phyloP scores from a whole-genome alignment of 1,140 invertebrate species.

The Leguminivora glycinivorella region DNA sequence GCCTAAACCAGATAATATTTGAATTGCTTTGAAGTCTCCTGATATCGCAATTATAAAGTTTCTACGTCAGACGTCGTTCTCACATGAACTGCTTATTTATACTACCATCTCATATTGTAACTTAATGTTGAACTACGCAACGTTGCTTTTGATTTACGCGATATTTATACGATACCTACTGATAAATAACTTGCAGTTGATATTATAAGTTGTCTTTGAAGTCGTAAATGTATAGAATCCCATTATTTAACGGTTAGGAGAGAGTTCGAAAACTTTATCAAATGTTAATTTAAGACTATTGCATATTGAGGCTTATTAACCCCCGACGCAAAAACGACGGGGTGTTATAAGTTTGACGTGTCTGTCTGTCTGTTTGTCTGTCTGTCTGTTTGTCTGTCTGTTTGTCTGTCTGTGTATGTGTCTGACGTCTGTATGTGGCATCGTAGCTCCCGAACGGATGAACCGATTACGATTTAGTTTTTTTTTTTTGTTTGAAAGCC shows the following conservation, averaged over 20 bases:
- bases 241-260: slow-evolving; percentile 1
- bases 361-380: too few species aligned
- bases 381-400: too few species aligned
- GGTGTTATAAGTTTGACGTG: too few species aligned
- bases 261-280: slow-evolving; percentile 10
- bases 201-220: slow-evolving; percentile 6
- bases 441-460: too few species aligned
- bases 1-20: too few species aligned
- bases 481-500: too few species aligned
- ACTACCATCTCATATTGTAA: neutral
- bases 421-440: too few species aligned
- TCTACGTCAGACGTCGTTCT: neutral
- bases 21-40: neutral
- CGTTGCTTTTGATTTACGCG: neutral
- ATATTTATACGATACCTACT: neutral
- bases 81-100: neutral
- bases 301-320: neutral
- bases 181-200: neutral
- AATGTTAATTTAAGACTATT: slow-evolving; percentile 13
- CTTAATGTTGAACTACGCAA: neutral
- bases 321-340: too few species aligned
- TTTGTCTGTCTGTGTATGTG: too few species aligned
- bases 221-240: slow-evolving; percentile 12
- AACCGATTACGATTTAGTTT: too few species aligned
- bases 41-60: neutral